Conservation (phyloP, 2,888 invertebrate genomes). For the Unio delphinus region DNA sequence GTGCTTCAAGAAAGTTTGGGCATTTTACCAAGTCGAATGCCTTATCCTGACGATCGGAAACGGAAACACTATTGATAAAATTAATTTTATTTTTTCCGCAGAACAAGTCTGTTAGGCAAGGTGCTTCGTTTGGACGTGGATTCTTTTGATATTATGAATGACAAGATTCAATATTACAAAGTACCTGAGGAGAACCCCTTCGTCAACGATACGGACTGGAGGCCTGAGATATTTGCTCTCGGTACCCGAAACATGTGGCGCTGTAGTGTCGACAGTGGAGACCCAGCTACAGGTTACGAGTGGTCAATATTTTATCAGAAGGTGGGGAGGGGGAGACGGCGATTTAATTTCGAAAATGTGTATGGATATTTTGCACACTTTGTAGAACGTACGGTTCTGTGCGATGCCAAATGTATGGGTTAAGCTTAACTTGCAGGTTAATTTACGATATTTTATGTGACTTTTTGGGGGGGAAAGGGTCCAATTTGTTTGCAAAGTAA, state of each 20-base stretch:
- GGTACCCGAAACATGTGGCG: slow-evolving; percentile 66
- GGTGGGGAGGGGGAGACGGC: no score
- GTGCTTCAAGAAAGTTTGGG: no score
- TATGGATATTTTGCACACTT: no score
- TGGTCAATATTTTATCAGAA: no score
- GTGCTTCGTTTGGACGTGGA: slow-evolving; percentile 54
- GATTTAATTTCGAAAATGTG: no score
- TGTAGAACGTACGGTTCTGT: no score
- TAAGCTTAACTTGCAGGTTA: no score
- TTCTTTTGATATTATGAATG: slow-evolving; percentile 9
- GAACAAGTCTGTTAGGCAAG: slow-evolving; percentile 50
- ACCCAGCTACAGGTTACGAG: not conserved
- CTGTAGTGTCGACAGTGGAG: slow-evolving; percentile 59
- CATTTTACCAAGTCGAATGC: no score
- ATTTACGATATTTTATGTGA: no score
- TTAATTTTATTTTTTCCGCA: slow-evolving; percentile 6
- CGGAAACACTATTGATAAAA: not conserved
- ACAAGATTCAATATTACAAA: slow-evolving; percentile 38
- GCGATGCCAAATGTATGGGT: no score
- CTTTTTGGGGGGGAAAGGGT: no score
- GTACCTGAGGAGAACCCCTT: slow-evolving; percentile 61
- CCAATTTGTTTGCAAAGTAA: no score
- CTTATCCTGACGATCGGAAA: not conserved
- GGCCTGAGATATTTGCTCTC: slow-evolving; percentile 62
- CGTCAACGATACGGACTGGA: slow-evolving; percentile 15